Base-by-base conservation (phyloP, 1,140 invertebrate genomes). In the Conus betulinus region DNA sequence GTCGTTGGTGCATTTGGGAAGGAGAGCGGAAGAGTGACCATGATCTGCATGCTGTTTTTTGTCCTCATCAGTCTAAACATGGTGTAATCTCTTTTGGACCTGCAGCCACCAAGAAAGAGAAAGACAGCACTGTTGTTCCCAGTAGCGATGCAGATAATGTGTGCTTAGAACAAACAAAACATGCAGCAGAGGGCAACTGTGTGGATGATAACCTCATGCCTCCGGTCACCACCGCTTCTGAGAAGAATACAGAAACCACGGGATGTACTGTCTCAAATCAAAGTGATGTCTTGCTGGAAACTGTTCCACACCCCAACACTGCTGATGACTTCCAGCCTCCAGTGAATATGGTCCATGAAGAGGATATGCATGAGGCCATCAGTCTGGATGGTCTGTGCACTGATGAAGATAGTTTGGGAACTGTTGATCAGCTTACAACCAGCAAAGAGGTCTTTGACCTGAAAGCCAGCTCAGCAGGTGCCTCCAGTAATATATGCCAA, bases 1-100 rank as follows among this genome's bases (percentile, higher is more conserved):
- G 92, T 89, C 90, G 88, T 10, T 76, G 86, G 39, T 93, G 92
- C 84, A 82, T 90, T 6, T 93, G 91, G 91, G 92, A 93, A 67
- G 90, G 88, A 17, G 82, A 89, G 39, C 52, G 88, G n/a, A 89
- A 87, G 23, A 87, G 82, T 55, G 92, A 91, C 20, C n/a, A 25
- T 67, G n/a, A 63, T 17, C n/a, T 23, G 11, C 82, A 84, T 53
- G 4, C 20, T 5, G 13, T 27, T 3, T 27, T 60, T 4, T 84
- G 82, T 71, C 15, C 57, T n/a, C 3, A 52, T 11, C 17, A 53
- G 79, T 25, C 57, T 11, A 15, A 60, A 8, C 57, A 60, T 8
- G 57, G 15, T 8, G 57, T 60, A 11, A 15, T 60, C 57, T 13
- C 23, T 20, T 60, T 55, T 17, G 55, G 55, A 60, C 81, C 53